These are phyloP conservation scores for Luperina nickerlii DNA, from an alignment of 2,888 invertebrate genomes.

Conservation along the genomic window DNA sequence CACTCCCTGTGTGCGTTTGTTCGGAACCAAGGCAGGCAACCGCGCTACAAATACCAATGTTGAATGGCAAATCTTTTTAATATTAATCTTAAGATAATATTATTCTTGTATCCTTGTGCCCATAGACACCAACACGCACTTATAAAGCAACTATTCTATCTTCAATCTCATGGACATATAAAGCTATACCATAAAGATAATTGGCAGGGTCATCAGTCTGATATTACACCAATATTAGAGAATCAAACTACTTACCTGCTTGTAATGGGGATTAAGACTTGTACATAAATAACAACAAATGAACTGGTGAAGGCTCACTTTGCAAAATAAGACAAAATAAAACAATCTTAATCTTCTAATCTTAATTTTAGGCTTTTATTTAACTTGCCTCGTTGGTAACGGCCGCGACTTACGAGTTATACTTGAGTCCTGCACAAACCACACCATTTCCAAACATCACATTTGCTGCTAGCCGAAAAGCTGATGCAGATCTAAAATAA, in stretches of 20 bases:
- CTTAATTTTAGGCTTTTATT: not conserved
- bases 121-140: not conserved
- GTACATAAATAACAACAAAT: too few species aligned
- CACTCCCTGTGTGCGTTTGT: too few species aligned
- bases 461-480: not conserved
- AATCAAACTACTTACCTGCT: not conserved
- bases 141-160: not conserved
- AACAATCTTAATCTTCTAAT: too few species aligned
- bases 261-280: not conserved
- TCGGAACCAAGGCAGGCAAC: too few species aligned
- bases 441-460: not conserved
- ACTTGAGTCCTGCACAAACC: not conserved
- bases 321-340: too few species aligned
- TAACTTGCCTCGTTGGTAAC: too few species aligned
- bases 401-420: too few species aligned
- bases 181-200: not conserved
- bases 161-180: not conserved
- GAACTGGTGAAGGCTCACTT: too few species aligned
- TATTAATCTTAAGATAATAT: too few species aligned
- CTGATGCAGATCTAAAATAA: not conserved
- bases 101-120: too few species aligned
- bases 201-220: not conserved
- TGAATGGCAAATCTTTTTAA: too few species aligned
- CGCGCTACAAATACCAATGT: too few species aligned
- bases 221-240: not conserved